Evolutionary conservation across 2,797 vertebrate genomes (phyloP).

Genomic region (Leptatherina wallacei): DNA sequence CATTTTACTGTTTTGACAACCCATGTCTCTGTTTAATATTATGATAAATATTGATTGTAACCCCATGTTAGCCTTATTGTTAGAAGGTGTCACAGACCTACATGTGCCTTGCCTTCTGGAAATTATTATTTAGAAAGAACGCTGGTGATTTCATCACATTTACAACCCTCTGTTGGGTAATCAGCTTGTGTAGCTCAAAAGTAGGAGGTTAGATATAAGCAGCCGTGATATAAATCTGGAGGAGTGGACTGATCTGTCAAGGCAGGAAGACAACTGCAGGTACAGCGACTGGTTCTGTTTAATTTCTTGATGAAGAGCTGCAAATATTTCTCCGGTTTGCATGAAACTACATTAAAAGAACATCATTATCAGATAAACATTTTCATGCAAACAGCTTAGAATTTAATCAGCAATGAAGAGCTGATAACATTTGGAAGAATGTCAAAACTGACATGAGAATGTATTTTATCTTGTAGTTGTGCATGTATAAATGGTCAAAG

Average conservation of each 20-base stretch:
- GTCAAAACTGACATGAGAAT: neutral
- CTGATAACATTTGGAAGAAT: slow-evolving; percentile 1
- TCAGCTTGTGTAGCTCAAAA: slow-evolving; percentile 38
- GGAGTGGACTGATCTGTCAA: slow-evolving; percentile 9
- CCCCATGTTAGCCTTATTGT: neutral
- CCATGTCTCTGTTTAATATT: no score
- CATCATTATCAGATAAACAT: slow-evolving; percentile 8
- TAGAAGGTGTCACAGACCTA: neutral
- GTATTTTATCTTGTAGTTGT: neutral
- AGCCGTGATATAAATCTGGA: slow-evolving; percentile 15
- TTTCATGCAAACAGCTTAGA: slow-evolving; percentile 17
- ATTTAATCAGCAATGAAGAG: neutral
- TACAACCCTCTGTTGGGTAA: slow-evolving; percentile 68
- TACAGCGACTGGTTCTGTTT: slow-evolving; percentile 40
- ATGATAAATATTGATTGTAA: neutral
- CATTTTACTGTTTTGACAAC: no score
- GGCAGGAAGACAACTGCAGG: slow-evolving; percentile 53
- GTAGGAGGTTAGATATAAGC: slow-evolving; percentile 59
- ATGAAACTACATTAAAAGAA: neutral
- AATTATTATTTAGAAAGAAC: neutral
- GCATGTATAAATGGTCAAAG: neutral
- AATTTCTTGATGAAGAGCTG: slow-evolving; percentile 9
- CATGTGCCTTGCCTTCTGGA: neutral
- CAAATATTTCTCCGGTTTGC: neutral
- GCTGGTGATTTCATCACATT: slow-evolving; percentile 67